Evolutionary conservation across 2,888 invertebrate species (phyloP).

Genomic region (Liodrosophila aerea): DNA sequence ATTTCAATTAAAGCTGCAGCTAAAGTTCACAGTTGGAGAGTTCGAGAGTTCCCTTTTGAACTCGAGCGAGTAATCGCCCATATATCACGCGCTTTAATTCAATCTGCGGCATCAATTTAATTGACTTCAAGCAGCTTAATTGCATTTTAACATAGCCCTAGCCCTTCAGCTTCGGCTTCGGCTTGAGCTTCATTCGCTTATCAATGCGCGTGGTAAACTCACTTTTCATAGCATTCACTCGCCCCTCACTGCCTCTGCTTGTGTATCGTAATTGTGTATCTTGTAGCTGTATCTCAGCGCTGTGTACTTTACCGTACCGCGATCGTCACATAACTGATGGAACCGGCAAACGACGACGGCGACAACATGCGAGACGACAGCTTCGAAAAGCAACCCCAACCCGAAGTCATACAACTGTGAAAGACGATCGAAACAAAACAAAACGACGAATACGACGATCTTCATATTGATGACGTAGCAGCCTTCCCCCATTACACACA

Average conservation of each 20-base stretch:
- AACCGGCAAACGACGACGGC: constrained; percentile 50
- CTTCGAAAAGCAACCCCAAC: constrained; percentile 51
- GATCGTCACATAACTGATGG: constrained; percentile 78
- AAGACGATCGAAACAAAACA: constrained; percentile 53
- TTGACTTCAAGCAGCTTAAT: constrained; percentile 70
- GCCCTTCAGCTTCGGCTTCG: constrained; percentile 10
- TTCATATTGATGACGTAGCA: constrained; percentile 13
- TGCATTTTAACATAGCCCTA: constrained; percentile 67
- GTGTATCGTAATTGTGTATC: constrained; percentile 9
- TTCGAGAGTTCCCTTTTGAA: neutral
- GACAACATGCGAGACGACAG: constrained; percentile 31
- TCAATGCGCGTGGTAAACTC: constrained; percentile 28
- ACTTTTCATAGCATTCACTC: constrained; percentile 10
- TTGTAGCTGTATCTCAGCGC: constrained; percentile 18
- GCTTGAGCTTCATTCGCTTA: constrained; percentile 9
- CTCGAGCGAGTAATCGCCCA: constrained; percentile 4
- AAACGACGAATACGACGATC: too few relatives aligned
- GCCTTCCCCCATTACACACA: neutral
- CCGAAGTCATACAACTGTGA: constrained; percentile 43
- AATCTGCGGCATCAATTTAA: constrained; percentile 61
- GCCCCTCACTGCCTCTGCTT: constrained; percentile 3
- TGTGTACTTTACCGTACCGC: constrained; percentile 69
- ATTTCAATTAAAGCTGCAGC: constrained; percentile 15
- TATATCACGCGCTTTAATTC: constrained; percentile 68
- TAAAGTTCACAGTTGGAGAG: neutral